phyloP scores from a whole-genome alignment of 2,797 vertebrate species.

The Thripadectes ignobilis region DNA sequence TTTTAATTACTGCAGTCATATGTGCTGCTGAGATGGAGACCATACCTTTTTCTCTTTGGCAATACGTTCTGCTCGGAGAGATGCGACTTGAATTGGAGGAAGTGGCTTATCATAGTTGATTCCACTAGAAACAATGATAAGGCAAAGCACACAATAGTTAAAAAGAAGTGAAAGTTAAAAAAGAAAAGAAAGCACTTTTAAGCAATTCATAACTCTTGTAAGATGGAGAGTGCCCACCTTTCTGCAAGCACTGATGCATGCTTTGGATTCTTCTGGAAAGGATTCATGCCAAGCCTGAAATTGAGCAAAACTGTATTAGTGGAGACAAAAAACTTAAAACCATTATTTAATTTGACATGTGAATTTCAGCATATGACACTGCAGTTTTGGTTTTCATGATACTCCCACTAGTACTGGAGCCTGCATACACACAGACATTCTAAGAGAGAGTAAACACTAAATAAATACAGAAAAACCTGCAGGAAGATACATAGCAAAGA shows the following conservation, averaged over 20 bases:
- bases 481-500: not conserved
- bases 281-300: slow-evolving; percentile 91
- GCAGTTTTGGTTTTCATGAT: not conserved
- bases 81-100: slow-evolving; percentile 91
- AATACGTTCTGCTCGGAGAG: slow-evolving; percentile 91
- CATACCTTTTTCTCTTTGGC: slow-evolving; percentile 94
- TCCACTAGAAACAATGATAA: slow-evolving; percentile 73
- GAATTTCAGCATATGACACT: not conserved
- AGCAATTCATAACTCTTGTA: not conserved
- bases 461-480: not conserved
- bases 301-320: slow-evolving; percentile 22
- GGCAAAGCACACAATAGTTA: not conserved
- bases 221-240: slow-evolving; percentile 76
- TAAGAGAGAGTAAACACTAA: not conserved
- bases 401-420: not conserved
- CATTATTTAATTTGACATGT: not conserved
- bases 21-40: not conserved
- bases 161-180: not conserved
- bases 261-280: slow-evolving; percentile 96
- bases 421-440: not conserved
- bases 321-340: not conserved
- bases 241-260: slow-evolving; percentile 91
- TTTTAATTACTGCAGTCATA: not conserved
- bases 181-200: not conserved
- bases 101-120: slow-evolving; percentile 94